Evolutionary conservation across 2,888 invertebrate genomes (phyloP).

Genomic region (Pterostichus madidus): DNA sequence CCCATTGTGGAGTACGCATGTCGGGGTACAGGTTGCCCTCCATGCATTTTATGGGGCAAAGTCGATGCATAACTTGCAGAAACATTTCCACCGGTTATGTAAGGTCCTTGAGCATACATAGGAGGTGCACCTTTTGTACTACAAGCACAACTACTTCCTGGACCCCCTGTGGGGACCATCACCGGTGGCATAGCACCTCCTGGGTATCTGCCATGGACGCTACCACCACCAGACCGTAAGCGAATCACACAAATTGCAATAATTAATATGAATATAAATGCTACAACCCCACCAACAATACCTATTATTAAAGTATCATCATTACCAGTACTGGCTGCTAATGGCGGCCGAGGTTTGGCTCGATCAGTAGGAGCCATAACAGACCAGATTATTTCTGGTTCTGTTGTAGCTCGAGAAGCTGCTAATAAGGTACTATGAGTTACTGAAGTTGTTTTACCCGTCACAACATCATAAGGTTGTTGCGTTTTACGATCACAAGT

Average conservation of each 20-base stretch:
- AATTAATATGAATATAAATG: constrained; percentile 92
- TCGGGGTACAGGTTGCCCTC: constrained; percentile 78
- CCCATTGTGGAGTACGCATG: constrained; percentile 83
- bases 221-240: constrained; percentile 84
- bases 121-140: constrained; percentile 78
- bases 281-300: constrained; percentile 95
- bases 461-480: constrained; percentile 58
- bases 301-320: constrained; percentile 96
- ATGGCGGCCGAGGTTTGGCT: constrained; percentile 79
- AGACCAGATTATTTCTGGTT: constrained; percentile 95
- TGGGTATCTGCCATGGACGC: constrained; percentile 72
- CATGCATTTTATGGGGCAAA: constrained; percentile 83
- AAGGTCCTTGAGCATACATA: constrained; percentile 81
- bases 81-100: constrained; percentile 70
- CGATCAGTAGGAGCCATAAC: constrained; percentile 86
- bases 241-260: constrained; percentile 94
- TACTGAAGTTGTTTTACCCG: constrained; percentile 74
- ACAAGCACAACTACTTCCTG: constrained; percentile 80
- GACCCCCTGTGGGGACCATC: constrained; percentile 78
- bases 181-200: constrained; percentile 75
- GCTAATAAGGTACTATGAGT: constrained; percentile 77
- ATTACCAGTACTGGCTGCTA: constrained; percentile 84
- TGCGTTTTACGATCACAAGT: constrained; percentile 84
- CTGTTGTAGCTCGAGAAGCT: constrained; percentile 81
- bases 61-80: constrained; percentile 81